A percentile compares a stretch with the other conserved stretches of the same genome.
phyloP scores from a whole-genome alignment of 2,888 invertebrate genomes.

The Macaria notata region DNA sequence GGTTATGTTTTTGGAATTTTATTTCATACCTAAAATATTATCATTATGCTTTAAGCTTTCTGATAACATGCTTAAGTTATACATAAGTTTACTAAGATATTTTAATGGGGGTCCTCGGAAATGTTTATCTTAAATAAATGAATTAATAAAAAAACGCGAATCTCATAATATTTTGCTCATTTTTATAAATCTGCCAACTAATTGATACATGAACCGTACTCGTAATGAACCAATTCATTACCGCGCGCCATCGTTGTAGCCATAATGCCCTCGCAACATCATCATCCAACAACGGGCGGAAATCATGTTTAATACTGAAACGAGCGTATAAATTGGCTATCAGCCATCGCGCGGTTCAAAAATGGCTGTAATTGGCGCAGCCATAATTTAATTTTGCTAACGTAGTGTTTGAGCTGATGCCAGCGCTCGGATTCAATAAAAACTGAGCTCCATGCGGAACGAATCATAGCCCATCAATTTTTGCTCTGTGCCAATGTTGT shows the following conservation, averaged over 20 bases:
- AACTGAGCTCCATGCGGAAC: conserved; percentile 51
- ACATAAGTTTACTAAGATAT: too few relatives aligned
- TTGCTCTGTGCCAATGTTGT: conserved; percentile 34
- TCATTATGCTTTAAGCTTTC: too few relatives aligned
- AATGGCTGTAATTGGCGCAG: conserved; percentile 73
- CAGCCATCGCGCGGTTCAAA: conserved; percentile 72
- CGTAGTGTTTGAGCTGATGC: conserved; percentile 77
- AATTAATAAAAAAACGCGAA: too few relatives aligned
- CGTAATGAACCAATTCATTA: conserved; percentile 9
- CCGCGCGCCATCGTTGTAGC: conserved; percentile 1
- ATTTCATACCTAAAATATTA: too few relatives aligned
- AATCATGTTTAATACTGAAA: conserved; percentile 47
- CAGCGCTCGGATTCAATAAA: conserved; percentile 72
- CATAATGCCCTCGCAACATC: conserved; percentile 25
- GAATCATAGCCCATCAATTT: conserved; percentile 55
- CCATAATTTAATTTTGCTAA: conserved; percentile 77
- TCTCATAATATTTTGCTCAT: too few relatives aligned
- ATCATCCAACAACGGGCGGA: conserved; percentile 32
- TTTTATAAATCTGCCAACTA: neutral
- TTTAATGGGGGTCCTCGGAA: too few relatives aligned
- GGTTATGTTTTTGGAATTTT: neutral
- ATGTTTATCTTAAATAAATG: too few relatives aligned
- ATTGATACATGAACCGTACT: conserved; percentile 1
- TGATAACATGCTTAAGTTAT: too few relatives aligned
- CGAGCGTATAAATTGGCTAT: conserved; percentile 65